Evolutionary conservation across 2,113 vertebrate species (phyloP), one percentile per base, ranked within the genome.

Genomic region (Accipiter cooperii): DNA sequence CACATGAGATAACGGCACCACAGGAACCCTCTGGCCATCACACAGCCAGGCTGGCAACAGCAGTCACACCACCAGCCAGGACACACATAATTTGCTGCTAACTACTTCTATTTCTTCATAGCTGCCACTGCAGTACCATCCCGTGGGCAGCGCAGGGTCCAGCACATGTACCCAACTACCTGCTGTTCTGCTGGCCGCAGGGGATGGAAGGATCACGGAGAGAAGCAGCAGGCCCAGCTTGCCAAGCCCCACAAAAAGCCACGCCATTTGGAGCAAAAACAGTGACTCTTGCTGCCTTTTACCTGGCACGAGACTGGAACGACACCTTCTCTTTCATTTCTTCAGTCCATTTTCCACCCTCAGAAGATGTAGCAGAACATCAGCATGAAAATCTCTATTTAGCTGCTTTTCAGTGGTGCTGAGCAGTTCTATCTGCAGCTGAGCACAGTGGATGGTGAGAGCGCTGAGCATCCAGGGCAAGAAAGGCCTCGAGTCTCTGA

Each of bases 141-240:
- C 36, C 8, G 1, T 8, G 18, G 38, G 52, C 46, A 71, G 57
- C 40, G 12, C 63, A 19, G 33, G 28, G 29, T 66, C 34, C 1
- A 1, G n/a, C 16, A 38, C 20, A 0, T 0, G 6, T 34, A 26
- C 17, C 69, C n/a, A 47, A 17, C 19, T 0, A 1, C 44, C 52
- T 1, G 1, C 33, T 19, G 49, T 57, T 61, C 57, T 40, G 24
- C n/a, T 1, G 5, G 18, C 47, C 31, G 1, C 29, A 11, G n/a
- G 33, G 34, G 5, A 38, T 14, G 40, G 40, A 49, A 52, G 40
- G 46, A n/a, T 47, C 36, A 12, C 0, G 2, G 77, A 42, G n/a
- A 79, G 38, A 57, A 70, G 36, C 5, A 2, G 33, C 26, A 57
- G 36, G 36, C 36, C 33, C 54, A 22, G 25, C 36, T 69, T 8